phyloP scores from a whole-genome alignment of 1,140 invertebrate genomes.

The Archegozetes longisetosus region DNA sequence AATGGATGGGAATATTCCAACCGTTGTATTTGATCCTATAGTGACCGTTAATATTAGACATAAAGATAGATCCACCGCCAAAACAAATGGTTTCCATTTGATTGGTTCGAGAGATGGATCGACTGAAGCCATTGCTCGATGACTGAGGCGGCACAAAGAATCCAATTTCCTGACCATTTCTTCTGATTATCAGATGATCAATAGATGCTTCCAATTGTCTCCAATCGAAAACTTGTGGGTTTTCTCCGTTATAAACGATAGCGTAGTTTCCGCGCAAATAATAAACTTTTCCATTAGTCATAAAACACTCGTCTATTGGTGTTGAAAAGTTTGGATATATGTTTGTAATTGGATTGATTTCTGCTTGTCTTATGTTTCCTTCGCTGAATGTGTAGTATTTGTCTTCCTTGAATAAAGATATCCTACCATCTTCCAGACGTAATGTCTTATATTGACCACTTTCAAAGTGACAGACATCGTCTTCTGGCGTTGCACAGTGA shows the following conservation, averaged over 20 bases:
- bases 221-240: neutral
- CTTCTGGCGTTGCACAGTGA: no score
- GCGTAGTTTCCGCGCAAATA: neutral
- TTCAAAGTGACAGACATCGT: neutral
- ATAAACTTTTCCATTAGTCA: neutral
- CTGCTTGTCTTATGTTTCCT: neutral
- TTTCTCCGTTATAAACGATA: neutral
- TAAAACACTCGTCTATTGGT: neutral
- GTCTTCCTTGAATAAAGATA: neutral
- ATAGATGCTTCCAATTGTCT: neutral
- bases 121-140: neutral
- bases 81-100: neutral
- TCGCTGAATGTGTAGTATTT: neutral
- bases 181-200: neutral
- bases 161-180: neutral
- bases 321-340: neutral
- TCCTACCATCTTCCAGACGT: neutral
- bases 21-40: neutral
- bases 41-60: neutral
- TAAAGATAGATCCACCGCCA: neutral
- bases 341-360: neutral
- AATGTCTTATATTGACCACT: neutral
- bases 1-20: neutral
- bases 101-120: neutral
- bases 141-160: neutral